These are phyloP conservation scores for Leucania comma DNA, from an alignment of 2,888 invertebrate species.

Conservation along the genomic window DNA sequence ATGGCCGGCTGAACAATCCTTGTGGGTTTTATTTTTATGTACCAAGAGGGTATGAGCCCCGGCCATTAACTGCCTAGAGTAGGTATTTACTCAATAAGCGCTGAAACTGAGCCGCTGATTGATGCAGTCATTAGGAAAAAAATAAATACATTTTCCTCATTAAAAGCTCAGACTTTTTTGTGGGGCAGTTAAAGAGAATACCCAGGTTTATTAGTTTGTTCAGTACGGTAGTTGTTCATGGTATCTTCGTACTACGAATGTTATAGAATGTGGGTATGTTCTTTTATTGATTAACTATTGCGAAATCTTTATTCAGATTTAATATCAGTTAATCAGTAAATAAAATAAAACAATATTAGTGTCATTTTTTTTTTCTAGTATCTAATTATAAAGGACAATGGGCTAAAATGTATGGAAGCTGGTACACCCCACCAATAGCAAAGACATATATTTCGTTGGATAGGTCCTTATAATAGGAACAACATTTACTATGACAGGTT, in stretches of 20 bases:
- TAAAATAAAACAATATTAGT: no score
- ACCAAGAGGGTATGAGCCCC: constrained; percentile 40
- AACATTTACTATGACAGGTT: no score
- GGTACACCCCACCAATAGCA: no score
- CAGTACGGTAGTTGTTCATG: not conserved
- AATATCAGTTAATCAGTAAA: no score
- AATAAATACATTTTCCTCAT: constrained; percentile 34
- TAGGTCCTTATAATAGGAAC: no score
- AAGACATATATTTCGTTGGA: no score
- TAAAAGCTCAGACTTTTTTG: constrained; percentile 18
- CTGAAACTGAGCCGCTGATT: constrained; percentile 38
- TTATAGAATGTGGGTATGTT: not conserved
- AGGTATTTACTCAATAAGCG: constrained; percentile 40
- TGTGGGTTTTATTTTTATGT: constrained; percentile 49
- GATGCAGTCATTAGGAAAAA: constrained; percentile 49
- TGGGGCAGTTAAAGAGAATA: constrained; percentile 1
- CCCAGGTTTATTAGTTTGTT: not conserved
- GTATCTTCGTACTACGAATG: not conserved
- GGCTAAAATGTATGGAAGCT: no score
- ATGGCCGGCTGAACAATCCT: constrained; percentile 56
- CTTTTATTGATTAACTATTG: not conserved
- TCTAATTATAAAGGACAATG: not conserved
- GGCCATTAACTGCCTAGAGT: constrained; percentile 37
- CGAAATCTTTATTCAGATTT: no score
- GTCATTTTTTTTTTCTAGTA: not conserved